These are phyloP conservation scores for Calameuta pallipes DNA, from an alignment of 2,888 invertebrate genomes.

Conservation along the genomic window DNA sequence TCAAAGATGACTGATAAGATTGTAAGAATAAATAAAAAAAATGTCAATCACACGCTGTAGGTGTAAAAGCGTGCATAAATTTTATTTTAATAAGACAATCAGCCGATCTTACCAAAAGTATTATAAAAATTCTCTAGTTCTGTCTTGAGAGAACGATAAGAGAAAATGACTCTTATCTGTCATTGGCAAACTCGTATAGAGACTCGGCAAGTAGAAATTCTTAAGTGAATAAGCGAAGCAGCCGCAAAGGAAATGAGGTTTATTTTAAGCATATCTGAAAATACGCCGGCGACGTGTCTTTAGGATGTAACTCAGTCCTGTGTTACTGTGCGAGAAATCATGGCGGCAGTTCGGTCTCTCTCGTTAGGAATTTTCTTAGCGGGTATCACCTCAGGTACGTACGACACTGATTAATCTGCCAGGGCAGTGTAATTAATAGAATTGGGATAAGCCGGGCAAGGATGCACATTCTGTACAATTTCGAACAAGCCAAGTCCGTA, in stretches of 20 bases:
- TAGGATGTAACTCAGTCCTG: constrained; percentile 36
- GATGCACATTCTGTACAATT: not conserved
- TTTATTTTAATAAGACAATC: too few species aligned
- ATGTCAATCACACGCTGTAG: too few species aligned
- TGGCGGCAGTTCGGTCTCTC: constrained; percentile 32
- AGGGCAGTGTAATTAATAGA: not conserved
- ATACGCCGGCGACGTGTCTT: constrained; percentile 38
- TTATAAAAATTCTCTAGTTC: too few species aligned
- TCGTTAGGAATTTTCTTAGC: constrained; percentile 28
- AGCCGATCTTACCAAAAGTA: too few species aligned
- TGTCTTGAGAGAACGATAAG: not conserved
- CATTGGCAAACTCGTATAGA: not conserved
- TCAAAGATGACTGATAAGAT: too few species aligned
- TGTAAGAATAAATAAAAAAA: too few species aligned
- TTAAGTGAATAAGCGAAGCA: constrained; percentile 7
- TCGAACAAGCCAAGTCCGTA: not conserved
- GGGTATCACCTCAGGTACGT: constrained; percentile 38
- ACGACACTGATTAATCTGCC: not conserved
- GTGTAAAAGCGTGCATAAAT: too few species aligned
- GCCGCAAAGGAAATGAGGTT: constrained; percentile 30
- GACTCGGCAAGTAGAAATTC: not conserved
- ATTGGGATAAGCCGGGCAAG: not conserved
- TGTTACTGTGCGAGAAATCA: constrained; percentile 39
- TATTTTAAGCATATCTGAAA: constrained; percentile 55
- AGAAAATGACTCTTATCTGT: not conserved